phyloP scores from a whole-genome alignment of 2,113 vertebrate species.

The Pithys albifrons region DNA sequence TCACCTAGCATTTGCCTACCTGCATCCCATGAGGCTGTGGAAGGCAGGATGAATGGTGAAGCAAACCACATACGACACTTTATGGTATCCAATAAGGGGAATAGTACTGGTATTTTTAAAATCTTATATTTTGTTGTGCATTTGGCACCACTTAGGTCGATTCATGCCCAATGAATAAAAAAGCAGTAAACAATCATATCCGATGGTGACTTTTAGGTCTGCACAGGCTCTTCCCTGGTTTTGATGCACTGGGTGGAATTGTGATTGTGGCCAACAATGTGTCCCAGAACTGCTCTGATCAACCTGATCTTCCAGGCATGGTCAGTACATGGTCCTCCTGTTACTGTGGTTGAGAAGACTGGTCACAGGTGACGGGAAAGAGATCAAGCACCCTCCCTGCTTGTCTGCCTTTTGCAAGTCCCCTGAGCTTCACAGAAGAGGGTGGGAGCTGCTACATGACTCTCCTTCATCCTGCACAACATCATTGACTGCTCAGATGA shows the following conservation, averaged over 20 bases:
- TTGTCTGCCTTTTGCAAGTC: neutral
- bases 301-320: neutral
- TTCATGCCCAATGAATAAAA: neutral
- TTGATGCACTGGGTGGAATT: neutral
- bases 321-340: neutral
- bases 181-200: neutral
- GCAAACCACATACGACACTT: neutral
- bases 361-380: neutral
- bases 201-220: neutral
- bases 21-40: neutral
- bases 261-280: neutral
- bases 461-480: neutral
- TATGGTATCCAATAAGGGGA: neutral
- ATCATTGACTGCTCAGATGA: neutral
- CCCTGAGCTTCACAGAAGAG: neutral
- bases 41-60: neutral
- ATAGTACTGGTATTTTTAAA: neutral
- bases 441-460: neutral
- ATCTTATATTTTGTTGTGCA: neutral
- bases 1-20: fast-evolving
- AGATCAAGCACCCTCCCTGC: neutral
- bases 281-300: neutral
- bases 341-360: neutral
- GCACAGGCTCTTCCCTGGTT: fast-evolving
- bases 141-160: neutral